Percentiles rank a stretch among this genome's conserved stretches.
Conservation (phyloP, 30 jellyfish, hydroid and myxozoan genomes). For the Clytia hemisphaerica region DNA sequence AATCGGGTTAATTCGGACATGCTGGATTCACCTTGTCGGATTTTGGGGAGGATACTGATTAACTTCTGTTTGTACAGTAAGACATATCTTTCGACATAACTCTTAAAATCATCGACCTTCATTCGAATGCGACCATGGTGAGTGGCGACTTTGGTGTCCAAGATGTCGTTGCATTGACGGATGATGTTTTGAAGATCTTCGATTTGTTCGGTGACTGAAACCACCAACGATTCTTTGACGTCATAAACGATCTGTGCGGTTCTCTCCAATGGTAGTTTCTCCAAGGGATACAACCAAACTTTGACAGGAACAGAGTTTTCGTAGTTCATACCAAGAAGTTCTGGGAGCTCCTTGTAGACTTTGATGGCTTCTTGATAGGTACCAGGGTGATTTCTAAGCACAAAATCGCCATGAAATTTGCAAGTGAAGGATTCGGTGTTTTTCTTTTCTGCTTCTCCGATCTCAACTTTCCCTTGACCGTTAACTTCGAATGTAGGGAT, state of each 20-base stretch:
- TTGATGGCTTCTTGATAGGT: not conserved
- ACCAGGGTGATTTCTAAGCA: not conserved
- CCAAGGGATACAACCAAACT: not conserved
- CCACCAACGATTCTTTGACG: no score
- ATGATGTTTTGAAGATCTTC: no score
- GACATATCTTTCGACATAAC: no score
- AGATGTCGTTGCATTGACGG: no score
- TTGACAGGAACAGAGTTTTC: not conserved
- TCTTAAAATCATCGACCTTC: no score
- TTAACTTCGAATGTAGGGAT: not conserved
- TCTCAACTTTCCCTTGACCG: not conserved
- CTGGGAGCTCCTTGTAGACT: not conserved
- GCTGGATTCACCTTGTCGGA: no score
- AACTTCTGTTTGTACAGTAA: no score
- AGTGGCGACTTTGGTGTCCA: no score
- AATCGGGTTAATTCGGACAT: no score
- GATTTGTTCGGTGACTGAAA: no score
- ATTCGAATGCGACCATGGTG: no score
- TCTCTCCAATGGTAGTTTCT: not conserved
- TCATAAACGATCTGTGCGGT: not conserved
- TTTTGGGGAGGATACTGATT: no score
- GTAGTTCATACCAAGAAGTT: conserved; percentile 2
- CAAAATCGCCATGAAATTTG: conserved; percentile 9
- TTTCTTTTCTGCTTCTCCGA: not conserved
- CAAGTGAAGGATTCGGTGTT: not conserved